A percentile compares a stretch with the other conserved stretches of the same genome.
phyloP scores from a whole-genome alignment of 2,113 vertebrate species.

The Leptocoma aspasia region DNA sequence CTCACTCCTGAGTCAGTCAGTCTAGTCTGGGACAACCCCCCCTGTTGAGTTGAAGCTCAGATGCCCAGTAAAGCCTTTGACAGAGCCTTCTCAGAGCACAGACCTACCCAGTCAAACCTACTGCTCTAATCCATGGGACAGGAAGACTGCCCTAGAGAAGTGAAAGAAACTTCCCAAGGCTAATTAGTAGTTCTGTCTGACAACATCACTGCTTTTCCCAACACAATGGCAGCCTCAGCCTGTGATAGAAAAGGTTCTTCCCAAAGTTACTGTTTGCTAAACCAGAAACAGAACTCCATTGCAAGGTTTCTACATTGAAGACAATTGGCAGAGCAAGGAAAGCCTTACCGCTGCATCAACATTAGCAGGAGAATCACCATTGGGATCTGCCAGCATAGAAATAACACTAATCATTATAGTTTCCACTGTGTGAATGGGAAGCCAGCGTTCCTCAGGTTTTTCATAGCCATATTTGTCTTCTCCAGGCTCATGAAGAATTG shows the following conservation, averaged over 20 bases:
- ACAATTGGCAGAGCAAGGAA: not conserved
- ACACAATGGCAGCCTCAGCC: not conserved
- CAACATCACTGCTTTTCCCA: not conserved
- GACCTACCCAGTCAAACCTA: not conserved
- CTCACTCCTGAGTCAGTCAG: not conserved
- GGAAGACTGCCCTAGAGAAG: not conserved
- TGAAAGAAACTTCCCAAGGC: not conserved
- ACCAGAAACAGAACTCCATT: not conserved
- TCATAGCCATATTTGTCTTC: conserved; percentile 99
- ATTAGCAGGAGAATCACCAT: conserved; percentile 97
- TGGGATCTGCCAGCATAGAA: conserved; percentile 99
- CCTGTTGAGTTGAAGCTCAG: not conserved
- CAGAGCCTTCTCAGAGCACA: not conserved
- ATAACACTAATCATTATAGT: conserved; percentile 99
- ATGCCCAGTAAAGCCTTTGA: not conserved
- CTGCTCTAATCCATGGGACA: not conserved
- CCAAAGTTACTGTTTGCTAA: not conserved
- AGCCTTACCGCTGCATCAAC: conserved; percentile 95
- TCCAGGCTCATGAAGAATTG: conserved; percentile 97
- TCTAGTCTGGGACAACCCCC: not conserved
- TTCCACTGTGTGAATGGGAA: conserved; percentile 98
- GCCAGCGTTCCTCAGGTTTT: conserved; percentile 98
- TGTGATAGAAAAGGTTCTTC: not conserved
- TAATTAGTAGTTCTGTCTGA: not conserved
- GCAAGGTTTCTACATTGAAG: not conserved